Conservation (phyloP, 37 sponge, comb jelly and placozoan species). For the Hormiphora californensis region DNA sequence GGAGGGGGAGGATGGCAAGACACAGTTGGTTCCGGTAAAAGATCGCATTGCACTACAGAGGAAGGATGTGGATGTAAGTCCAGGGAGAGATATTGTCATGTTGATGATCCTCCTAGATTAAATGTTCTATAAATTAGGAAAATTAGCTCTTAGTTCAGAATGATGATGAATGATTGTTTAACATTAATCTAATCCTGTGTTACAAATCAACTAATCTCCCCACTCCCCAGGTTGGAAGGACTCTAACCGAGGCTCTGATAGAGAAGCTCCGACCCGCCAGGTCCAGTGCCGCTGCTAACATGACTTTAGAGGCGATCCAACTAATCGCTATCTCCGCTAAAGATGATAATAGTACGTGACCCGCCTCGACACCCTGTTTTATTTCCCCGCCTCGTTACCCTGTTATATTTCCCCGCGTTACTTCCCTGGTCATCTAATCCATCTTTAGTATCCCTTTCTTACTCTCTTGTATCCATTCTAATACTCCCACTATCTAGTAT, state of each 20-base stretch:
- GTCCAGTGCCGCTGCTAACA: conserved; percentile 24
- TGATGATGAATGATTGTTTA: too few relatives aligned
- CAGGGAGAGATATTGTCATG: background rate
- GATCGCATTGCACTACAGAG: conserved; percentile 27
- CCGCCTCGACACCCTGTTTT: too few relatives aligned
- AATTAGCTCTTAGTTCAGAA: too few relatives aligned
- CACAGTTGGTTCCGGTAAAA: background rate
- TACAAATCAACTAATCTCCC: too few relatives aligned
- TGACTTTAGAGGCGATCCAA: conserved; percentile 37
- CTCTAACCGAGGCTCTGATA: conserved; percentile 37
- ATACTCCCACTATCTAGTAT: too few relatives aligned
- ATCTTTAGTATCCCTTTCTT: too few relatives aligned
- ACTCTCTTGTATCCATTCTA: too few relatives aligned
- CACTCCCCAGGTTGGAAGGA: background rate
- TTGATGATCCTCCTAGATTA: background rate
- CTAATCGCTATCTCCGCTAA: conserved; percentile 26
- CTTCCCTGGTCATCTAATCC: too few relatives aligned
- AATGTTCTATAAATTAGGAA: background rate
- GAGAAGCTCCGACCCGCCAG: conserved; percentile 39
- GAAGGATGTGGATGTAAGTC: conserved; percentile 8
- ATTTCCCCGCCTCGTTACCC: too few relatives aligned
- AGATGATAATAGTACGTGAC: conserved; percentile 48
- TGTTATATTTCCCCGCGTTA: too few relatives aligned
- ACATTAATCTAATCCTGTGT: too few relatives aligned
- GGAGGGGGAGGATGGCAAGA: background rate